phyloP scores from a whole-genome alignment of 2,797 vertebrate species.

The Capromys pilorides region DNA sequence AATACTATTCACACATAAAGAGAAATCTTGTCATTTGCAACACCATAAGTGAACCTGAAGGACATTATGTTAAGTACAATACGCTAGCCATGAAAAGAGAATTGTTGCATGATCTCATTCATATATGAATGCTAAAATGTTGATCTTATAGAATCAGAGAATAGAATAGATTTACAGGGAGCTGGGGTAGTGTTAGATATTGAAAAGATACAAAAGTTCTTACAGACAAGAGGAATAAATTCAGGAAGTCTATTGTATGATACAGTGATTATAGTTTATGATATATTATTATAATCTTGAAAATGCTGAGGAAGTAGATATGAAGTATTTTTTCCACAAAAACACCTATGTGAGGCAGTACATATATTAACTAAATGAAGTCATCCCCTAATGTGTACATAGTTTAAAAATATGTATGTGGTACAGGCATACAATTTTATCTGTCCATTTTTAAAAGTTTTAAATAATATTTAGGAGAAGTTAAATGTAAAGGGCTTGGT shows the following conservation, averaged over 20 bases:
- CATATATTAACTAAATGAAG: background rate
- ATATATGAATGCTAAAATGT: background rate
- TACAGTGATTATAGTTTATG: background rate
- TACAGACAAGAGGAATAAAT: background rate
- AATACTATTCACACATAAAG: background rate
- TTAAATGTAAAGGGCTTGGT: background rate
- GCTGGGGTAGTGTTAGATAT: background rate
- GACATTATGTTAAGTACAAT: background rate
- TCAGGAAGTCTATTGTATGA: background rate
- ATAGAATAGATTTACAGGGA: background rate
- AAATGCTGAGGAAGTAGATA: background rate
- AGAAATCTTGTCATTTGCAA: background rate
- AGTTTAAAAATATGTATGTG: background rate
- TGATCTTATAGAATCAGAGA: background rate
- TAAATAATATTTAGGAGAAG: background rate
- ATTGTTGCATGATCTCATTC: background rate
- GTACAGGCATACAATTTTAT: background rate
- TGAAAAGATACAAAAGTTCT: background rate
- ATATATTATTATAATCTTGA: background rate
- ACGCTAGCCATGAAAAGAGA: background rate
- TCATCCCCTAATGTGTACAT: background rate
- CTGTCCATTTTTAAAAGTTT: background rate
- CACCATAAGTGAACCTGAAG: background rate
- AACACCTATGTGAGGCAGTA: background rate
- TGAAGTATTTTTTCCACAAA: background rate